Evolutionary conservation across 1,140 invertebrate species (phyloP).

Genomic region (Laupala kohalensis): DNA sequence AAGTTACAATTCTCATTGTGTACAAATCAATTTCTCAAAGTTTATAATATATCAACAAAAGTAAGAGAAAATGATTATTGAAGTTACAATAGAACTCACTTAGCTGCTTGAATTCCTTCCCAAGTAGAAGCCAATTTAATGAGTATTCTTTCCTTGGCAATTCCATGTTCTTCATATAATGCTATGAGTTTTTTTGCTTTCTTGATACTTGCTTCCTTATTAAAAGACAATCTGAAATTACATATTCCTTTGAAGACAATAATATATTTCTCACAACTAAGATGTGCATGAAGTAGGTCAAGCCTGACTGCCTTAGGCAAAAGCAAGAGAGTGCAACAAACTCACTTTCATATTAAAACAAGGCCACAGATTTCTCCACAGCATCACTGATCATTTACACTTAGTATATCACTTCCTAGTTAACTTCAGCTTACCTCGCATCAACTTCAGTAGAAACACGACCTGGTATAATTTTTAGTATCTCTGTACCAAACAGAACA

Average conservation of each 20-base stretch:
- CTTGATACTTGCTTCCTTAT: constrained; percentile 77
- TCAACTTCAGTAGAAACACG: constrained; percentile 98
- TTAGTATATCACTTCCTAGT: background rate
- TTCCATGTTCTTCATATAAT: constrained; percentile 79
- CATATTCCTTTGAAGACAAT: background rate
- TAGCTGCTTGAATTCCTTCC: constrained; percentile 97
- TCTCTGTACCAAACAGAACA: constrained; percentile 92
- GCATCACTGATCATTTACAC: background rate
- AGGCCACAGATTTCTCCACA: background rate
- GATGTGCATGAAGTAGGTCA: background rate
- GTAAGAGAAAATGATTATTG: too few relatives aligned
- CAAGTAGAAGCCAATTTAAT: constrained; percentile 97
- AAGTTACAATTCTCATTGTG: too few relatives aligned
- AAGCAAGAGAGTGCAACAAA: background rate
- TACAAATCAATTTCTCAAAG: too few relatives aligned
- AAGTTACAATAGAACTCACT: constrained; percentile 52
- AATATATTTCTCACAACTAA: background rate
- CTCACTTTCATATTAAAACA: background rate
- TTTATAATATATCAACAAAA: too few relatives aligned
- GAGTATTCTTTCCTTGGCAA: constrained; percentile 83
- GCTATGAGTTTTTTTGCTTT: constrained; percentile 82
- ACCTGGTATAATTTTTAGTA: constrained; percentile 94
- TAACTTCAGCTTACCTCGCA: constrained; percentile 59
- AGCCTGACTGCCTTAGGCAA: background rate
- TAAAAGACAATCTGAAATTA: constrained; percentile 73